Base-by-base conservation (phyloP, 2,113 vertebrate species). In the Scomber japonicus region DNA sequence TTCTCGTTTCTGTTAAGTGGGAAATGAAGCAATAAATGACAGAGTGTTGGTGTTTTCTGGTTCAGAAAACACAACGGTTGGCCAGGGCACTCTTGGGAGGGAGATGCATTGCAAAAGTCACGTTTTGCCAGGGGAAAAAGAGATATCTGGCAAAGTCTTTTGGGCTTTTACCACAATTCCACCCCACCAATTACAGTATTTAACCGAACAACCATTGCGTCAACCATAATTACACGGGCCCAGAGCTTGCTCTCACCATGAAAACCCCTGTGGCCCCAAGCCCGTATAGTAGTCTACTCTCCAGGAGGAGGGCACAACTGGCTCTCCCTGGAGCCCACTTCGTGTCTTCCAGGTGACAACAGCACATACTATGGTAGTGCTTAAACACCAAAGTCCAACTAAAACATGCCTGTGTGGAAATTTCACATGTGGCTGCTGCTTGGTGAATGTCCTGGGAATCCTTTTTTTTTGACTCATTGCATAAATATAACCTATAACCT, bases 151-250 rank as follows among this genome's bases (percentile, higher is more conserved):
- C 80, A 74, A 49, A 46, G 69, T 69, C n/a, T 88, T 91, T 83
- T 48, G 69, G 67, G 80, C 70, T 54, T 65, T 79, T 0, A 57
- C 90, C 88, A 77, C 93, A 91, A 78, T 85, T 82, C 63, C 80
- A 84, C 72, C 71, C 85, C 74, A 50, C 62, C 78, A 85, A 89
- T 90, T 89, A 88, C 50, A 80, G 75, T 40, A 86, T 90, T 89
- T 87, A 78, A 89, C 86, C 70, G 13, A 88, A 87, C 90, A 90
- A 91, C 89, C 83, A 85, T 85, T 85, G 85, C 84, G 72, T 83
- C 84, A 82, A 91, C 88, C 92, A 91, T 91, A 94, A 94, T 94
- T 88, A 89, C 84, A 83, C 53, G 7, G 68, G 63, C 75, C 66
- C 70, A 53, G 56, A 50, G 51, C 65, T 72, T 53, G 53, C 74